Base-by-base conservation (phyloP, 2,888 invertebrate genomes). In the Bruchidius siliquastri region DNA sequence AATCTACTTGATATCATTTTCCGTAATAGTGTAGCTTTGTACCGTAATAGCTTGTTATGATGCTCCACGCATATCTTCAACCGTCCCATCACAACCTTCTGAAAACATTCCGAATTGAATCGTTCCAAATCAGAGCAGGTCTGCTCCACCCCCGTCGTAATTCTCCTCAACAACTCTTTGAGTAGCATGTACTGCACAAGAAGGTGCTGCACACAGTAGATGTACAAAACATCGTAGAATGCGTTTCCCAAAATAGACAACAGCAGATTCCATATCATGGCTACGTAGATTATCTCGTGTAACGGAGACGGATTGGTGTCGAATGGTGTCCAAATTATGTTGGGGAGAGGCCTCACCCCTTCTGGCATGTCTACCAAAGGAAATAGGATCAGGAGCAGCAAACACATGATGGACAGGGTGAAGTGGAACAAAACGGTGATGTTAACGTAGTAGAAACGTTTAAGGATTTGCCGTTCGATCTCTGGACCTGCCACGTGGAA, bases 221-320 rank as follows among this genome's bases (percentile, higher is more conserved):
- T 70, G 22, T 75, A 77, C 4, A 78, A 21, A 0, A 76, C 49
- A 67, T 80, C 80, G 67, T 76, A 79, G 68, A 79, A 75, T 0
- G 71, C 73, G 49, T 79, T 77, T 18, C 77, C 78, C 13, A 75
- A 2, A 69, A 76, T 26, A 0, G 80, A 74, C n/a, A 80, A 22
- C 20, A 73, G 30, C n/a, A 77, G 22, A 71, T 77, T 77, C 74
- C 76, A 79, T 10, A 72, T 22, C 72, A 80, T 49, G 30, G 79
- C 8, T 0, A 74, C 72, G 21, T 74, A 77, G 2, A 78, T 4
- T 20, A 79, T 74, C 70, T 80, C 80, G 68, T 79, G 72, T 10
- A 77, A n/a, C 0, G 80, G 80, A 73, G 78, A 78, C 3, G 74
- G 73, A 71, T 80, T 74, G 0, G 75, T 75, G 68, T 80, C 76